These are phyloP conservation scores for Halisarca cf. caerulea DNA, from an alignment of 37 sponge, comb jelly and placozoan genomes.

Conservation along the genomic window DNA sequence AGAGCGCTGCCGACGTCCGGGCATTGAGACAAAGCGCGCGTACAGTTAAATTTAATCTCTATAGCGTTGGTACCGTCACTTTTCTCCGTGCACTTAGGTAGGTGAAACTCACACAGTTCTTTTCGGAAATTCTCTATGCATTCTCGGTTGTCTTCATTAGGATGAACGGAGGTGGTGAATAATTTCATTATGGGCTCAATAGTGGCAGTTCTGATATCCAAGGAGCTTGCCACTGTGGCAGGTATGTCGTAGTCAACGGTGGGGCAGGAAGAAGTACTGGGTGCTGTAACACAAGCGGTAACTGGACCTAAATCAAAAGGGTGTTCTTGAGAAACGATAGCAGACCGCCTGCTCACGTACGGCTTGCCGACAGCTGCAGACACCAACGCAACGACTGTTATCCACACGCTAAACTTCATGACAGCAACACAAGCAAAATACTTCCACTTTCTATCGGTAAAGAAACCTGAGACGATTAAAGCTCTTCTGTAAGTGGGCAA, in stretches of 20 bases:
- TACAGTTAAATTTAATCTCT: background rate
- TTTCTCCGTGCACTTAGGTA: background rate
- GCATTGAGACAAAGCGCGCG: background rate
- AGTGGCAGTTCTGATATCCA: background rate
- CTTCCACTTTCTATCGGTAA: too few species aligned
- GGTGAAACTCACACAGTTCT: background rate
- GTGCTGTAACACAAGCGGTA: background rate
- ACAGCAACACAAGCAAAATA: too few species aligned
- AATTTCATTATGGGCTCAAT: background rate
- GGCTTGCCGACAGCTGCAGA: background rate
- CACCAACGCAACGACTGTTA: background rate
- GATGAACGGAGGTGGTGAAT: background rate
- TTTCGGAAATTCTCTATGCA: background rate
- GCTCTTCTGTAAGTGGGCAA: too few species aligned
- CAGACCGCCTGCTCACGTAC: background rate
- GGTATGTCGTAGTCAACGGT: background rate
- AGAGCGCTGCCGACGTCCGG: background rate
- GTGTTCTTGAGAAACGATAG: background rate
- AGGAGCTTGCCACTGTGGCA: background rate
- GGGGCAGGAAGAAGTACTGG: background rate
- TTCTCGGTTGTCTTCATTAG: background rate
- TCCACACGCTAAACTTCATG: background rate
- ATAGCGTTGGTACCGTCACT: background rate
- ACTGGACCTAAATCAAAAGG: background rate
- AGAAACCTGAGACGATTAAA: too few species aligned